These are phyloP conservation scores for Denticeps clupeoides DNA, from an alignment of 2,797 vertebrate genomes.

Conservation along the genomic window DNA sequence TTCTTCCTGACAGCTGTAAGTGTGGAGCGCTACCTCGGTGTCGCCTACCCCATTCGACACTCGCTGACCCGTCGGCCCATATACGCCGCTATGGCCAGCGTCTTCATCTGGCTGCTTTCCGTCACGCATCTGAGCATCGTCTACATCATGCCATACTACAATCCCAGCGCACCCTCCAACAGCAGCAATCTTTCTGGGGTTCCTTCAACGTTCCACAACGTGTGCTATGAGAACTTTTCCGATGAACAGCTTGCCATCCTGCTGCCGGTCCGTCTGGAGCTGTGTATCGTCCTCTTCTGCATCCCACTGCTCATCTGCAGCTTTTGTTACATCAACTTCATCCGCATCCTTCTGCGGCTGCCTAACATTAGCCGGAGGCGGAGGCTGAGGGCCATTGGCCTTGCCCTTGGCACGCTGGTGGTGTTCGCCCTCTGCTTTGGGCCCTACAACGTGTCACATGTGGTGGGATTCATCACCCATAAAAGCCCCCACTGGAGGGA, in stretches of 20 bases:
- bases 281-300: constrained; percentile 73
- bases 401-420: constrained; percentile 70
- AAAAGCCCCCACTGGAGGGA: constrained; percentile 64
- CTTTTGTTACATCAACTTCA: constrained; percentile 80
- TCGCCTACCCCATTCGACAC: constrained; percentile 69
- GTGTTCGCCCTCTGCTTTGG: constrained; percentile 78
- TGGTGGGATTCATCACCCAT: constrained; percentile 58
- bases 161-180: not conserved
- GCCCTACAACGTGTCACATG: constrained; percentile 78
- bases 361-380: constrained; percentile 60
- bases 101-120: constrained; percentile 62
- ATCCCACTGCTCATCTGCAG: constrained; percentile 68
- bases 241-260: constrained; percentile 50
- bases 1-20: constrained; percentile 68
- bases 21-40: constrained; percentile 68
- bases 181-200: not conserved
- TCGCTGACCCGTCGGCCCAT: constrained; percentile 48
- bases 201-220: too few relatives aligned
- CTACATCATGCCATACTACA: constrained; percentile 53
- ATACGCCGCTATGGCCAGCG: constrained; percentile 57
- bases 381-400: constrained; percentile 67
- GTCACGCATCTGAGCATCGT: constrained; percentile 60
- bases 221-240: constrained; percentile 70
- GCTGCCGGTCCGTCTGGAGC: constrained; percentile 70
- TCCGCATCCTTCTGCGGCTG: constrained; percentile 62